Evolutionary conservation across 2,888 invertebrate genomes (phyloP).

Genomic region (Blera fallax): DNA sequence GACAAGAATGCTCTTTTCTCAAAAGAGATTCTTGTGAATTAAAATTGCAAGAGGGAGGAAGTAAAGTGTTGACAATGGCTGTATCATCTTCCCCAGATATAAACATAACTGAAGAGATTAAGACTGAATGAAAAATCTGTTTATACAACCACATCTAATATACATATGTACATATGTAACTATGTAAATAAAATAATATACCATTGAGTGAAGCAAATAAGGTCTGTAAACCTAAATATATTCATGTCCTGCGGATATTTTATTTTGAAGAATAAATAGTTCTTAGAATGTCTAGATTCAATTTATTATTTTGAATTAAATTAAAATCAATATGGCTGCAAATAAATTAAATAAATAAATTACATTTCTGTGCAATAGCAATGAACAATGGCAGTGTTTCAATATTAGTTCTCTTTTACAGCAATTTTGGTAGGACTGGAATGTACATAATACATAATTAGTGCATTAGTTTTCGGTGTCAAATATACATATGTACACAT

Average conservation of each 20-base stretch:
- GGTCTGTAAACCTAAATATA: background rate
- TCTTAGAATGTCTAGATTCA: too few relatives aligned
- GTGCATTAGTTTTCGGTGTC: too few relatives aligned
- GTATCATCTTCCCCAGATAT: constrained; percentile 1
- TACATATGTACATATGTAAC: background rate
- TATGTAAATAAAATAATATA: background rate
- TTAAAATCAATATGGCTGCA: too few relatives aligned
- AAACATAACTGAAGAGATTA: background rate
- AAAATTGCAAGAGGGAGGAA: background rate
- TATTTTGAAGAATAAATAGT: background rate
- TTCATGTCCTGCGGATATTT: background rate
- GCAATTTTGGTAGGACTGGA: too few relatives aligned
- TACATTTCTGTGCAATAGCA: too few relatives aligned
- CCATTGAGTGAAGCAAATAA: background rate
- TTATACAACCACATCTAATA: background rate
- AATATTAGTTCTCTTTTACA: too few relatives aligned
- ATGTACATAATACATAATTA: too few relatives aligned
- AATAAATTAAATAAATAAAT: too few relatives aligned
- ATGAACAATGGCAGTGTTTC: too few relatives aligned
- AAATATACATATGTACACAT: too few relatives aligned
- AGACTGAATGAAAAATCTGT: background rate
- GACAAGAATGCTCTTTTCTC: background rate
- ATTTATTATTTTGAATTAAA: too few relatives aligned
- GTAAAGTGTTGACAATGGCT: background rate
- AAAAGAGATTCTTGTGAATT: background rate